Evolutionary conservation across 2,888 invertebrate genomes (phyloP), one percentile per base, ranked within the genome.

Genomic region (Seira sanloemensis): DNA sequence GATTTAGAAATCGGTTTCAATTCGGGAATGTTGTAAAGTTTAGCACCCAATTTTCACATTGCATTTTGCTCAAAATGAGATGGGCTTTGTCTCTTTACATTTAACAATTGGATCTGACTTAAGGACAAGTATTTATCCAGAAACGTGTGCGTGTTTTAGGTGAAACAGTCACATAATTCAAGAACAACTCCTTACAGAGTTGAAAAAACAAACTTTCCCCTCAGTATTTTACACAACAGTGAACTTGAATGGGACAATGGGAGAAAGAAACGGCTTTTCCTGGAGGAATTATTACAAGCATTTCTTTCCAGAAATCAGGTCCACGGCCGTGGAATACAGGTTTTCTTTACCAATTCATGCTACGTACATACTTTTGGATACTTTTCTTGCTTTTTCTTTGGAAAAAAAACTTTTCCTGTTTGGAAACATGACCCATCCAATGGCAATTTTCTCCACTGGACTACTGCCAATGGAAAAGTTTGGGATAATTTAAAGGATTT

Each of bases 171-270:
- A n/a, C n/a, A n/a, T n/a, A n/a, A n/a, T n/a, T n/a, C n/a, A n/a
- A n/a, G n/a, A n/a, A n/a, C n/a, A n/a, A n/a, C n/a, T n/a, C n/a
- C n/a, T n/a, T 58, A 58, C 7, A 58, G 7, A 58, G 58, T 58
- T 58, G 58, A n/a, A 58, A n/a, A 58, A 58, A 58, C 58, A 58
- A n/a, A 58, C 58, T 58, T 58, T 58, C 18, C n/a, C 66, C 72
- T 25, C 18, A 21, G 69, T 69, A 78, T 78, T 78, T 72, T 66
- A 72, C 78, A 78, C 78, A 62, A 72, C 71, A 78, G 46, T 72
- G 72, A 78, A 66, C 78, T 37, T 27, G 72, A 78, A 78, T 72
- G 50, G 71, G 18, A 76, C 58, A 58, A 58, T 58, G n/a, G 58
- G n/a, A 9, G n/a, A 58, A 18, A 58, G 58, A 58, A 37, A 37